Percentiles rank a stretch among this genome's conserved stretches.
These are phyloP conservation scores for Bufotes viridis DNA, from an alignment of 2,797 vertebrate species.

Conservation along the genomic window DNA sequence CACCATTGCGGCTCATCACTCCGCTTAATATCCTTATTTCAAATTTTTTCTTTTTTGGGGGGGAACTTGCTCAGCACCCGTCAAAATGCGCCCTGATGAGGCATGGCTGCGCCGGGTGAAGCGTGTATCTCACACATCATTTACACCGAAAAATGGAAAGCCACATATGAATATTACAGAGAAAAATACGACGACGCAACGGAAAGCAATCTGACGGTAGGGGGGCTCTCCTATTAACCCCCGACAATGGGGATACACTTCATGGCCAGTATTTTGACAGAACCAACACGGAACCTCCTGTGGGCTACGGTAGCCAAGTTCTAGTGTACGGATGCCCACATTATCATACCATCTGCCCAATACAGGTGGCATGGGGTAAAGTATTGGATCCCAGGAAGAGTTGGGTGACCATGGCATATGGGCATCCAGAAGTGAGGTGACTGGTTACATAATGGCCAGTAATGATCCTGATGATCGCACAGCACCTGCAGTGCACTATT, in stretches of 20 bases:
- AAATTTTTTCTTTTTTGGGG: neutral
- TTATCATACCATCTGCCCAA: neutral
- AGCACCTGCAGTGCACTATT: constrained; percentile 39
- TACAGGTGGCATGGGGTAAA: neutral
- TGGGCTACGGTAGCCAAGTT: neutral
- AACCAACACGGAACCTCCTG: neutral
- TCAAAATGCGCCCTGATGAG: constrained; percentile 38
- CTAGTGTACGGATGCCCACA: neutral
- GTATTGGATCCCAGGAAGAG: too few relatives aligned
- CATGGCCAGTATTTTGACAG: neutral
- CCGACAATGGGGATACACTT: neutral
- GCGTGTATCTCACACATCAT: constrained; percentile 49
- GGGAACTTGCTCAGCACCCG: constrained; percentile 32
- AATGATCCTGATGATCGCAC: neutral
- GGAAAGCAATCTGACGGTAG: constrained; percentile 37
- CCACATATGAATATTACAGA: constrained; percentile 51
- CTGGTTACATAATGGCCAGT: neutral
- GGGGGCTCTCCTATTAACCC: constrained; percentile 39
- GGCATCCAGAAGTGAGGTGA: neutral
- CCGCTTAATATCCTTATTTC: constrained; percentile 49
- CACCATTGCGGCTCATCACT: constrained; percentile 32
- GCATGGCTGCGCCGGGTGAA: constrained; percentile 21
- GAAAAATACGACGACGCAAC: constrained; percentile 39
- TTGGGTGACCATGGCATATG: neutral
- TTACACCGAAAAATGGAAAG: constrained; percentile 56